Conservation (phyloP, 2,113 vertebrate species). For the Toxotes chatareus region DNA sequence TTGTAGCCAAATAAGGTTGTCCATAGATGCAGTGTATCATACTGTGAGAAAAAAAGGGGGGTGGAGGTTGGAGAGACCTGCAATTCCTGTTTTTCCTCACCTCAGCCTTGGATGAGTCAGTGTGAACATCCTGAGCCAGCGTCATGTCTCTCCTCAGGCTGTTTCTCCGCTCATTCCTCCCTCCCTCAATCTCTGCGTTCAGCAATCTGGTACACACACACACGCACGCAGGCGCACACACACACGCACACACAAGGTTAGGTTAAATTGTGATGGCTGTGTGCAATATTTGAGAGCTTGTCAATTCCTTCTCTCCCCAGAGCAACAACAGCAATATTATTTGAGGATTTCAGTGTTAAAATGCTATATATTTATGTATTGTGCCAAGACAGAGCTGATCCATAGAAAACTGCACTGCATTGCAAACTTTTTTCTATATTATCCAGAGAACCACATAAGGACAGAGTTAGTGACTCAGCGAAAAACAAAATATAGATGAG, state of each 20-base stretch:
- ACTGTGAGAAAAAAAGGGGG: not conserved
- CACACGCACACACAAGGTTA: not conserved
- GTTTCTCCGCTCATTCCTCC: constrained; percentile 68
- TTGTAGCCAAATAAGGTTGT: not conserved
- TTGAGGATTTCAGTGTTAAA: not conserved
- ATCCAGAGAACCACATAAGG: not conserved
- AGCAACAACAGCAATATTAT: not conserved
- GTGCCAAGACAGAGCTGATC: constrained; percentile 8
- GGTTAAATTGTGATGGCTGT: constrained; percentile 11
- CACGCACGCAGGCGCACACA: constrained; percentile 28
- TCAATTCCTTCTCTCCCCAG: not conserved
- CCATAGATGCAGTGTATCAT: not conserved
- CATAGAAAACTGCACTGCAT: constrained; percentile 26
- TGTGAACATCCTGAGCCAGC: constrained; percentile 50
- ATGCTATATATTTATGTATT: constrained; percentile 8
- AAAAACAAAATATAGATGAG: constrained; percentile 33
- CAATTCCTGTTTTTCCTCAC: constrained; percentile 63
- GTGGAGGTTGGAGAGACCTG: constrained; percentile 5
- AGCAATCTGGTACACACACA: constrained; percentile 61
- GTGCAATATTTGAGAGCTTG: constrained; percentile 1
- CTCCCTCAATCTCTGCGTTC: constrained; percentile 64
- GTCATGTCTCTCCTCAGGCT: constrained; percentile 73
- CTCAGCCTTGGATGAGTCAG: constrained; percentile 70
- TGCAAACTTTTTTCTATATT: not conserved
- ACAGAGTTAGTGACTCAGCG: constrained; percentile 10